Base-by-base conservation (phyloP, 2,797 vertebrate genomes). In the Cryptoprocta ferox region DNA sequence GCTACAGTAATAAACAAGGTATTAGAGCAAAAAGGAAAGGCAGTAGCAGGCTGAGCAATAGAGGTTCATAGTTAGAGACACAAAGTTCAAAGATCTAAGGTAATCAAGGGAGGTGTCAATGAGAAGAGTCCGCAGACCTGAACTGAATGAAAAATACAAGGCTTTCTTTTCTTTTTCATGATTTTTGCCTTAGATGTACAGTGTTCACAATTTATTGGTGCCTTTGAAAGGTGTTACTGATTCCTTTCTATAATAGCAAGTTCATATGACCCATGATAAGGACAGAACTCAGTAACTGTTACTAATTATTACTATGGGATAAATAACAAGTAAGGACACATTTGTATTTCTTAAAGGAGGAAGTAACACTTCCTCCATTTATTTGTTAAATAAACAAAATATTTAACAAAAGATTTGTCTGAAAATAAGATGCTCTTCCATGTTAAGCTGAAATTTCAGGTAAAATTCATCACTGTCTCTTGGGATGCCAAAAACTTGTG, bases 321-420 rank as follows among this genome's bases (percentile, higher is more conserved):
- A 68, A 95, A 35, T 71, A 61, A 53, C 2, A 48, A 90, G n/a
- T 15, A 70, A 82, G 15, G 15, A 63, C 32, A 48, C 2, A n/a
- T 71, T 81, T 68, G 16, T 18, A 63, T 87, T 94, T 93, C 32
- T 71, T 90, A 30, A 30, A 91, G 61, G 66, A 81, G 42, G 45
- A 70, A 96, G 65, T 66, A 30, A 39, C 4, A 37, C 6, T 37
- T 87, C 3, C 21, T n/a, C n/a, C n/a, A n/a, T n/a, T n/a, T n/a
- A n/a, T n/a, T n/a, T n/a, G n/a, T n/a, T n/a, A n/a, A n/a, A 32
- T 75, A 84, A 76, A 91, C 30, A 35, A 83, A 97, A 75, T n/a
- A 59, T 5, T 42, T 89, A 78, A 24, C 30, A 79, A 93, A 56
- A 85, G 75, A 48, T 12, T 35, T 79, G 1, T 26, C 32, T 66